Base-by-base conservation (phyloP, 2,113 vertebrate genomes). In the Phoxinus phoxinus region DNA sequence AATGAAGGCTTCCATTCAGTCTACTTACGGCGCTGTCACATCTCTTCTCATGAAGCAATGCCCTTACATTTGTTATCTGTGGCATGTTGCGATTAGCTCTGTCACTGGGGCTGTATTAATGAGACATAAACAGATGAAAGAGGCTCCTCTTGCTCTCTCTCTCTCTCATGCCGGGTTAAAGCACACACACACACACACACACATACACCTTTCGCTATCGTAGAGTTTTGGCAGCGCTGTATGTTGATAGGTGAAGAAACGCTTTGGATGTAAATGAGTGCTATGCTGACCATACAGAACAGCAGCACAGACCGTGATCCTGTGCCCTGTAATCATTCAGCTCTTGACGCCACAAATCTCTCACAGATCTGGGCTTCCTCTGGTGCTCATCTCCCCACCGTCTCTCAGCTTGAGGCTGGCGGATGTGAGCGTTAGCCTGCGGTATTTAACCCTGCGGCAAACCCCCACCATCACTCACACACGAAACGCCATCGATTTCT, bases 11-110 rank as follows among this genome's bases (percentile, higher is more conserved):
- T 90, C 88, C 91, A 91, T 93, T 89, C 90, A 90, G 84, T 90
- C 85, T 89, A 32, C 89, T 94, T 92, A 92, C 67, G 56, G 71
- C 32, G 41, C 83, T 90, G 91, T 94, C 92, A 92, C 85, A 85
- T 76, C 77, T 88, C 86, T 90, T 87, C 87, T 87, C 87, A 85
- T 86, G 89, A 80, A 86, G 74, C 69, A 25, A 79, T 84, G 76
- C 72, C 87, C 59, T 61, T 83, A 86, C 91, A 93, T 94, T 89
- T 35, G 89, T 94, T 92, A 93, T 90, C 72, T 35, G 74, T 91
- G 93, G 90, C 91, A 90, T 87, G 74, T 88, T 90, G 93, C 91
- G 92, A 94, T 94, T 94, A 94, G 91, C 91, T 71, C 67, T 61
- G 88, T 92, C 91, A 77, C 76, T 81, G 41, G 72, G 25, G 2